These are phyloP conservation scores for Sus cebifrons DNA, from an alignment of 2,797 vertebrate genomes.

Conservation along the genomic window DNA sequence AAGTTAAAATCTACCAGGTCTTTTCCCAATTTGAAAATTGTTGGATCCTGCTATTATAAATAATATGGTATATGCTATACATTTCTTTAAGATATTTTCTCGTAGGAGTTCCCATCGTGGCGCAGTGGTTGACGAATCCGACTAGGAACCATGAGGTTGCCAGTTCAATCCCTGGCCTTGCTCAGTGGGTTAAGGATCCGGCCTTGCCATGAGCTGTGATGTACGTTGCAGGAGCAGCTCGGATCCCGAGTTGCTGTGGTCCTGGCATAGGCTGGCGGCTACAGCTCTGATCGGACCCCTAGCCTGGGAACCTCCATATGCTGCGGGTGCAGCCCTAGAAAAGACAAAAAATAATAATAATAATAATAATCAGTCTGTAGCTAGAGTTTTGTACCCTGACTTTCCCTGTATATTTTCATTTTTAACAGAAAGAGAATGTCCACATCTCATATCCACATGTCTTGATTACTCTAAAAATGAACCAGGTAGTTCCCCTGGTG, in stretches of 20 bases:
- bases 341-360: background rate
- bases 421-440: conserved; percentile 1
- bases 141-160: too few species aligned
- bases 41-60: background rate
- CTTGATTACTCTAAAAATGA: background rate
- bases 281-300: too few species aligned
- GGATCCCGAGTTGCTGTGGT: too few species aligned
- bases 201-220: too few species aligned
- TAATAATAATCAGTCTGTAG: background rate
- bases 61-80: background rate
- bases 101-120: too few species aligned
- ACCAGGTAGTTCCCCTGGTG: background rate
- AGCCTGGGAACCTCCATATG: too few species aligned
- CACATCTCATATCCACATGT: background rate
- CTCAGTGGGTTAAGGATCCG: too few species aligned
- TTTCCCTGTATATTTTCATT: background rate
- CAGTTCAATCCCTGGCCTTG: too few species aligned
- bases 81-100: background rate
- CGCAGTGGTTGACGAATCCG: too few species aligned
- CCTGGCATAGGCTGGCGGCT: too few species aligned
- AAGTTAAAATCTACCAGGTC: background rate
- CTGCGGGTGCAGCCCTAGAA: too few species aligned
- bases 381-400: background rate
- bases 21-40: background rate
- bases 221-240: too few species aligned